Evolutionary conservation across 2,888 invertebrate species (phyloP), one percentile per base, ranked within the genome.

Genomic region (Acronicta leporina): DNA sequence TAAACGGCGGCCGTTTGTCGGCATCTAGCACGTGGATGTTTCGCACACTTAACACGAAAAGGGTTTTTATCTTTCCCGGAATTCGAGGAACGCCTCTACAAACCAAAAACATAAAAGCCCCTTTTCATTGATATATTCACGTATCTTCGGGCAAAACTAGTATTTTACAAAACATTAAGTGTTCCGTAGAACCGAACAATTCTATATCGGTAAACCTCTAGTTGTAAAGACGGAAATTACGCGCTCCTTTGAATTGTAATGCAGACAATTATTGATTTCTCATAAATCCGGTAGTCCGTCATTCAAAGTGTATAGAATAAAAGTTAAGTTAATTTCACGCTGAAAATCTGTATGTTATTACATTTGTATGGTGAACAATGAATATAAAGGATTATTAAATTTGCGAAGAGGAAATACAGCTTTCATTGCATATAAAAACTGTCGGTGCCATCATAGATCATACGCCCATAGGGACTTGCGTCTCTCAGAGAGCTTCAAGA

Each of bases 21-120:
- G 89, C 83, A 64, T 44, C 58, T 44, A 82, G 89, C 92, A 87
- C 91, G 92, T 90, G 92, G 86, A 84, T 77, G 66, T 80, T 87
- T 83, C 80, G 84, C 83, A 80, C 80, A 80, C 77, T 84, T 79
- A 68, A 80, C 81, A 82, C 76, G 65, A 87, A 90, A 92, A 88
- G 87, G 91, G 88, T 84, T 90, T 83, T 73, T 72, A 77, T 73
- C 73, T 76, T 91, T 90, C 92, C 80, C 30, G 73, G 92, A 90
- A 92, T 80, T 78, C 61, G 49, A 71, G 64, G 60, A 83, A 77
- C 77, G 70, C 66, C 77, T 63, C 63, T 44, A 49, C 65, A 49
- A 46, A 63, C 68, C 60, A 74, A 75, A 33, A 82, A 82, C 78
- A 83, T 82, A 86, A 85, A 75, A 80, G 75, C 66, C 40, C 61